Base-by-base conservation (phyloP, 2,797 vertebrate genomes). In the Knipowitschia caucasica region DNA sequence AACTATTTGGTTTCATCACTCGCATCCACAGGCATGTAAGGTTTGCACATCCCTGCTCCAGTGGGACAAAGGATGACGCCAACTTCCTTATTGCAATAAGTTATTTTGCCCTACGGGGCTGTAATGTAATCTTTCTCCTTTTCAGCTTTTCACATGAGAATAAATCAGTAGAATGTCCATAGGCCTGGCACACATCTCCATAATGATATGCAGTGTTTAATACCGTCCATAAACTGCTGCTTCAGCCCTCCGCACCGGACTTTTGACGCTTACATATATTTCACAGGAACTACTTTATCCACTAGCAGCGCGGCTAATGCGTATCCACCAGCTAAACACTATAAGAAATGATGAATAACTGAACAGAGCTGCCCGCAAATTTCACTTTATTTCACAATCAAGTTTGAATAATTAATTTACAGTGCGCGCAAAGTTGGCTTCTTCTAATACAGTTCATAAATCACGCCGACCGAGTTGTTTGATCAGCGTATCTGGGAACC, bases 391-490 rank as follows among this genome's bases (percentile, higher is more conserved):
- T 77, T 53, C 60, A 71, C 53, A 68, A 71, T 80, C 62, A 80
- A 68, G 65, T 33, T 50, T 30, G 56, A 38, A 74, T 81, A 81
- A 79, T 79, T 77, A 68, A 79, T 78, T 77, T 69, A 73, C 60
- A 59, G 15, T 24, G 21, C 45, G 59, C 62, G 60, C 64, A 63
- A 64, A 71, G 62, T 50, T 72, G 61, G 73, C 64, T n/a, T 29
- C 14, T 38, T 51, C 23, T 51, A 30, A 38, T 11, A 44, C 39
- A 27, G 46, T 45, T 42, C 64, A 80, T 78, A 78, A 84, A 78
- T 80, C 77, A 68, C 42, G 34, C 51, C 29, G 45, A 34, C 49
- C 42, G 56, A 68, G 59, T 2, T 1, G 53, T 63, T 67, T 63
- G 59, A 75, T 83, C 77, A 80, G 74, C 75, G 73, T 54, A 62